Base-by-base conservation (phyloP, 2,888 invertebrate genomes). In the Chydorus sphaericus region DNA sequence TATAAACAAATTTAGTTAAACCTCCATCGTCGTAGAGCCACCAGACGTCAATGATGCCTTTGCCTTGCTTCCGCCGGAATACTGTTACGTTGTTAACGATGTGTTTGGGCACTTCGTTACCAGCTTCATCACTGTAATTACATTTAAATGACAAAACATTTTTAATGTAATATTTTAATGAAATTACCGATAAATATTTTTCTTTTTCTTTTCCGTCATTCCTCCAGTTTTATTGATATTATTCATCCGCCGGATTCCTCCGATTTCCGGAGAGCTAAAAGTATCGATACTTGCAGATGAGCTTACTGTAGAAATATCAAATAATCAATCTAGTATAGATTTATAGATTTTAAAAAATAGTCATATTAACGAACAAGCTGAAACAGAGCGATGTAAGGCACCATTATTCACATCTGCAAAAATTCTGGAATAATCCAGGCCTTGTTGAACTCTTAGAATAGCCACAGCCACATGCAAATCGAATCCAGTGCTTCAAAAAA, bases 21-120 rank as follows among this genome's bases (percentile, higher is more conserved):
- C 83, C 93, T 69, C 94, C 96, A 66, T 96, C 96, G 66, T 96
- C 96, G 67, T 93, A 96, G 0, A 96, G 75, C 96, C 96, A 96
- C 93, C 93, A 94, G 14, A 94, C 93, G 71, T 94, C 93, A 61
- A 94, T 91, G 4, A 85, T 83, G 28, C 86, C 86, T 66, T 83
- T 83, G 62, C 83, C 78, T 65, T 82, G 82, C 57, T 85, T 55
- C 6, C 48, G 30, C 29, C 48, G 30, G 48, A 55, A 55, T 4
- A 26, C 31, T 6, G 55, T 55, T 14, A 55, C 31, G 48, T 44
- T 44, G 26, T 18, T 28, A 14, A 55, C 31, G 7, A 55, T 48
- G 31, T 55, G 29, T 18, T 28, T 18, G 6, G 31, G 55, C 20
- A 55, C 16, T 14, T 44, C 48, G 10, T 55, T 48, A 6, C 55